Evolutionary conservation across 2,888 invertebrate genomes (phyloP).

Genomic region (Leptopilina myrica): DNA sequence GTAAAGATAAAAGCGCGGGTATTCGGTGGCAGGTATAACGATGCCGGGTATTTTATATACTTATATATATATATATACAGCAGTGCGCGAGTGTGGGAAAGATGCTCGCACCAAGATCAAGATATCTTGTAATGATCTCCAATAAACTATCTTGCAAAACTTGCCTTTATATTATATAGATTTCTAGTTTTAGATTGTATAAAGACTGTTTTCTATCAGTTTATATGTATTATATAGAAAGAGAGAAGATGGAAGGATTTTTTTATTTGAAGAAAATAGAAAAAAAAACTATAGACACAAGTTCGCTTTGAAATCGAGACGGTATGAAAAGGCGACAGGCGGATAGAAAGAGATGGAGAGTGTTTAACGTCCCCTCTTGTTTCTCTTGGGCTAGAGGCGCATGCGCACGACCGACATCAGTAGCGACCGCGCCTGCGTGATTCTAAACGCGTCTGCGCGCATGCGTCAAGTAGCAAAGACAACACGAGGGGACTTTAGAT

Average conservation of each 20-base stretch:
- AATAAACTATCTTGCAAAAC: slow-evolving; percentile 28
- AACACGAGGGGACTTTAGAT: too few relatives aligned
- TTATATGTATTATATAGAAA: background rate
- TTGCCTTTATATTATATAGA: slow-evolving; percentile 3
- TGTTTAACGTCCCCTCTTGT: too few relatives aligned
- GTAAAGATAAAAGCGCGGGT: slow-evolving; percentile 29
- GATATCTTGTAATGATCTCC: slow-evolving; percentile 36
- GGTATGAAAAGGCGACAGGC: too few relatives aligned
- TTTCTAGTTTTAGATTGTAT: background rate
- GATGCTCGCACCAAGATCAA: slow-evolving; percentile 22
- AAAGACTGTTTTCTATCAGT: slow-evolving; percentile 10
- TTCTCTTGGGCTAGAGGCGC: too few relatives aligned
- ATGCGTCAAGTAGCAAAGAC: too few relatives aligned
- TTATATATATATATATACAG: background rate
- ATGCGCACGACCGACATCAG: too few relatives aligned
- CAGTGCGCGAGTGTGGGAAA: slow-evolving; percentile 16
- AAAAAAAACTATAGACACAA: too few relatives aligned
- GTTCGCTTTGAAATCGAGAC: too few relatives aligned
- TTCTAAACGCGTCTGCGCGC: too few relatives aligned
- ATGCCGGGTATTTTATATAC: slow-evolving; percentile 1
- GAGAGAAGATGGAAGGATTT: background rate
- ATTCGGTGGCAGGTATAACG: slow-evolving; percentile 28
- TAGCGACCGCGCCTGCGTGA: too few relatives aligned
- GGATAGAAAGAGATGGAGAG: too few relatives aligned
- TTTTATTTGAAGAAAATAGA: too few relatives aligned